Conservation (phyloP, 2,113 vertebrate species). For the Zootoca vivipara region DNA sequence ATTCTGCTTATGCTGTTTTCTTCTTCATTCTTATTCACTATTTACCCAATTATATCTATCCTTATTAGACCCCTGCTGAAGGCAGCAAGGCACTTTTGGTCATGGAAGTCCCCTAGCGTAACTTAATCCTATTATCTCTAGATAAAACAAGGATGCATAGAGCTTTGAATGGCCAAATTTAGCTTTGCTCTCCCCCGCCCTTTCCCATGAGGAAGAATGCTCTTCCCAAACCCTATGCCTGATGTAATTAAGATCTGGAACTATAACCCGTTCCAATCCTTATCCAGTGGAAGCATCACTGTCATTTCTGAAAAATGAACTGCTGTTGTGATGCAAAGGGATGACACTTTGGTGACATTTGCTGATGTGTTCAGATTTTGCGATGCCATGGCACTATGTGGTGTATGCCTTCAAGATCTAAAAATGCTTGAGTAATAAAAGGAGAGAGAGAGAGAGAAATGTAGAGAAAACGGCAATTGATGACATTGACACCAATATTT, state of each 20-base stretch:
- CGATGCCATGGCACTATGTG: conserved; percentile 39
- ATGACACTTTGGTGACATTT: conserved; percentile 78
- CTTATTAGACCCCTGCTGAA: conserved; percentile 86
- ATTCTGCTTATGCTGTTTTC: conserved; percentile 67
- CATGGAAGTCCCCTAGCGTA: conserved; percentile 80
- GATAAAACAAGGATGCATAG: conserved; percentile 73
- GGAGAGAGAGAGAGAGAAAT: conserved; percentile 41
- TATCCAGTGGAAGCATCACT: conserved; percentile 75
- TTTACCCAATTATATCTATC: conserved; percentile 83
- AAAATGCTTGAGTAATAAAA: conserved; percentile 64
- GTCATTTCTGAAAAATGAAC: conserved; percentile 78
- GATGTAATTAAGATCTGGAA: conserved; percentile 86
- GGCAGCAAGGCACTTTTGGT: conserved; percentile 74
- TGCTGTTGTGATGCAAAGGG: conserved; percentile 75
- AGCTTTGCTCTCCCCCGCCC: conserved; percentile 57
- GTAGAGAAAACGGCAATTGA: conserved; percentile 31
- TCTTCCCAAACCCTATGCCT: conserved; percentile 73
- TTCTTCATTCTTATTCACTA: conserved; percentile 75
- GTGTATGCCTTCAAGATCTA: conserved; percentile 65
- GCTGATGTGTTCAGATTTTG: conserved; percentile 73
- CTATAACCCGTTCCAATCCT: conserved; percentile 78
- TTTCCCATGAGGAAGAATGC: conserved; percentile 63
- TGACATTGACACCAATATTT: conserved; percentile 45
- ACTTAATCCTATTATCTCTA: conserved; percentile 84
- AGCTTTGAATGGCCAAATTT: conserved; percentile 77